phyloP scores from a whole-genome alignment of 2,113 vertebrate species.

The Himantopus leucocephalus region DNA sequence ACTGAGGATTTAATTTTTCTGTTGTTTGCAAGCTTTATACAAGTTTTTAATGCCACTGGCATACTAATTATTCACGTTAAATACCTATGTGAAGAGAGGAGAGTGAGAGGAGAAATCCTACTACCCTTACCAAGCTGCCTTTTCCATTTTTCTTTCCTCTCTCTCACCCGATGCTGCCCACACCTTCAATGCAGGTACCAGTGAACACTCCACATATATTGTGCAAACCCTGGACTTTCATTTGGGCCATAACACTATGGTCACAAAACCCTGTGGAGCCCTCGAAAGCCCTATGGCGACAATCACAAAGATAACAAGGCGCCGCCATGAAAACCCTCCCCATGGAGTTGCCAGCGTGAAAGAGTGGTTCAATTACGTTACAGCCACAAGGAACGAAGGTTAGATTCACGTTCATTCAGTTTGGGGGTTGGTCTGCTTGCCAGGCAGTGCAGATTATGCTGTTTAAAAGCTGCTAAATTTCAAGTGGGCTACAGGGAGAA shows the following conservation, averaged over 20 bases:
- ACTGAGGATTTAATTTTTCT: neutral
- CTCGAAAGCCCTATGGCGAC: slow-evolving; percentile 98
- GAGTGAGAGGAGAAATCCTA: neutral
- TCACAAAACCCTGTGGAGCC: slow-evolving; percentile 95
- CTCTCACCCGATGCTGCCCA: accelerated
- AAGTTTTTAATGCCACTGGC: neutral
- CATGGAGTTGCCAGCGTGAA: slow-evolving; percentile 96
- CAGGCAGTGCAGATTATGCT: neutral
- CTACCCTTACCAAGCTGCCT: neutral
- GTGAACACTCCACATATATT: slow-evolving; percentile 93
- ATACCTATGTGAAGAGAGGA: neutral
- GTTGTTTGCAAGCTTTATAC: neutral
- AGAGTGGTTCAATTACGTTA: slow-evolving; percentile 98
- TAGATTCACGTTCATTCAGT: neutral
- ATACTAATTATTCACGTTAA: neutral
- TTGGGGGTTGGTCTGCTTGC: neutral
- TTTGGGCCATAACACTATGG: slow-evolving; percentile 97
- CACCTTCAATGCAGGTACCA: slow-evolving; percentile 78
- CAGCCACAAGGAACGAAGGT: slow-evolving; percentile 98
- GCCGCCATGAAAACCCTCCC: slow-evolving; percentile 94
- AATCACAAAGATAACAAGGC: slow-evolving; percentile 96
- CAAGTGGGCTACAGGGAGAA: neutral
- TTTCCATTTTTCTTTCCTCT: neutral
- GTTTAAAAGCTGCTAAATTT: neutral
- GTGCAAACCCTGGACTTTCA: slow-evolving; percentile 98